A percentile compares a stretch with the other conserved stretches of the same genome.
phyloP scores from a whole-genome alignment of 2,888 invertebrate genomes.

The Chirona hameri region DNA sequence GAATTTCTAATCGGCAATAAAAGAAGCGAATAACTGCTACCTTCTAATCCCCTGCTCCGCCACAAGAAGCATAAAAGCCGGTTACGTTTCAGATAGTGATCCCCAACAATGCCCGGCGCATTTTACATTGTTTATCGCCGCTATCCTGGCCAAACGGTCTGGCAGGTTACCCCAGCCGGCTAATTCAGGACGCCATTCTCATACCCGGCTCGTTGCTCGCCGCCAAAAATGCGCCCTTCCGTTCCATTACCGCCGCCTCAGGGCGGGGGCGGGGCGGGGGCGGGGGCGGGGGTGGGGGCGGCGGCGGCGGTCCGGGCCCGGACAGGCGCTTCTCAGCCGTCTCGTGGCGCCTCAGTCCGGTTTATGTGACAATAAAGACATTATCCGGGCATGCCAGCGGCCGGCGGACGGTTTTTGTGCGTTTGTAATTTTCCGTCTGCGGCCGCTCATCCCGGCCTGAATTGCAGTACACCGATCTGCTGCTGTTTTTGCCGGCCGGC shows the following conservation, averaged over 20 bases:
- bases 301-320: not conserved
- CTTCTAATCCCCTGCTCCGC: no score
- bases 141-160: no score
- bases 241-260: not conserved
- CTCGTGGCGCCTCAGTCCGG: not conserved
- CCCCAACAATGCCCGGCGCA: no score
- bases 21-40: no score
- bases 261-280: not conserved
- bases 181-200: not conserved
- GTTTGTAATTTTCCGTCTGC: conserved; percentile 12
- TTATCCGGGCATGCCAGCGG: not conserved
- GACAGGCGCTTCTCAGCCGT: not conserved
- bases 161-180: not conserved
- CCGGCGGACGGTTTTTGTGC: not conserved
- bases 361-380: conserved; percentile 29
- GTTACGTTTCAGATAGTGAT: no score
- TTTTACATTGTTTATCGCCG: no score
- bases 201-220: not conserved
- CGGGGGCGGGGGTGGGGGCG: not conserved
- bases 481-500: not conserved
- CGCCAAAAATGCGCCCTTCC: conserved; percentile 1
- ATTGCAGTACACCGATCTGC: conserved; percentile 2
- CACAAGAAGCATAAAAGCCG: no score
- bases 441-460: not conserved
- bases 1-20: no score